These are phyloP conservation scores for Tinamus guttatus DNA, from an alignment of 2,113 vertebrate species.

Conservation along the genomic window DNA sequence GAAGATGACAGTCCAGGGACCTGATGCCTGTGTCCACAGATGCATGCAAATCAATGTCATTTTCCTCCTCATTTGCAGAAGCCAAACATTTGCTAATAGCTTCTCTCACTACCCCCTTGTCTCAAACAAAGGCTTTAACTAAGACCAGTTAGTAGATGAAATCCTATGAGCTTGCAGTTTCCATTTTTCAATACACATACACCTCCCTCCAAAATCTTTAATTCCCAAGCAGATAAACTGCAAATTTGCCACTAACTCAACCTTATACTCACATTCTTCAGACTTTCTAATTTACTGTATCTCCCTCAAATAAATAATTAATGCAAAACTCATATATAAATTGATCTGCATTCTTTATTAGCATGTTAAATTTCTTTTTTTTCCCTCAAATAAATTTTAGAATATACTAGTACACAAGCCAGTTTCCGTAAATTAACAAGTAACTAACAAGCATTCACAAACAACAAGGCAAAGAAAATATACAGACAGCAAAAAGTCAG, in stretches of 20 bases:
- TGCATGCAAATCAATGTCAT: constrained; percentile 5
- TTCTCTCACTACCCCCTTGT: background rate
- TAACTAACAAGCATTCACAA: background rate
- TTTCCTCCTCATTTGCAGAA: constrained; percentile 2
- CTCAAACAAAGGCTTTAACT: background rate
- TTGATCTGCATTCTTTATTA: background rate
- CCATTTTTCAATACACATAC: background rate
- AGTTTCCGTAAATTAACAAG: background rate
- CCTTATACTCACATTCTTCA: background rate
- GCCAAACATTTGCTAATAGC: constrained; percentile 24
- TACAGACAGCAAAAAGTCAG: background rate
- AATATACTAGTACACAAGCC: background rate
- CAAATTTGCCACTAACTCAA: background rate
- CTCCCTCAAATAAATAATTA: background rate
- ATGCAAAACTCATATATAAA: background rate
- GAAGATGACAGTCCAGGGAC: background rate
- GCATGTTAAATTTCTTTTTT: background rate
- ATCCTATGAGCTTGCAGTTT: background rate
- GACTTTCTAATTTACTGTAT: background rate
- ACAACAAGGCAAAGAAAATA: background rate
- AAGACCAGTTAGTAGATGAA: background rate
- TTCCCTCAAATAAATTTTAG: background rate
- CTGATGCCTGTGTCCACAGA: background rate
- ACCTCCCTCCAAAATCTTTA: background rate
- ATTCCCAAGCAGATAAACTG: background rate